These are phyloP conservation scores for Cyclura pinguis DNA, from an alignment of 2,797 vertebrate genomes.

Conservation along the genomic window DNA sequence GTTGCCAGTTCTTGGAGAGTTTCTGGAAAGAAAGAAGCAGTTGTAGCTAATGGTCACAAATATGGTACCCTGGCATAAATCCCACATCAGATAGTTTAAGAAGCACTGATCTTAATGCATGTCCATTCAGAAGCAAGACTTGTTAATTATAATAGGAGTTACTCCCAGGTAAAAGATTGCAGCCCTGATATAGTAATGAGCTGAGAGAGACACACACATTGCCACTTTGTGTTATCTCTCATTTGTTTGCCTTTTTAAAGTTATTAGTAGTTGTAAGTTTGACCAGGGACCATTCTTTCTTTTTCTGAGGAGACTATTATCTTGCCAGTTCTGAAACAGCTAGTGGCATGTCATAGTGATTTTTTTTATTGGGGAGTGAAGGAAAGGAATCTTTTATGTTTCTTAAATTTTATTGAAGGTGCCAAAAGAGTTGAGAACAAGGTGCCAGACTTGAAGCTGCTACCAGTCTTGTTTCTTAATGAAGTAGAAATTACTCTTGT, in stretches of 20 bases:
- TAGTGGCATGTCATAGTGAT: not conserved
- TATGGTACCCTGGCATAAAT: no score
- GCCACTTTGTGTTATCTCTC: not conserved
- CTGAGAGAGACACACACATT: not conserved
- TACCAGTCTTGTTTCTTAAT: slow-evolving; percentile 41
- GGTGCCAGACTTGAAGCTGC: slow-evolving; percentile 9
- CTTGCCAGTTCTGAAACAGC: not conserved
- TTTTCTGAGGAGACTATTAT: not conserved
- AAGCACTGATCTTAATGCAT: no score
- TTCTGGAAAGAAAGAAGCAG: no score
- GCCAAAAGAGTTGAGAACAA: slow-evolving; percentile 2
- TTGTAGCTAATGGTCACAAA: no score
- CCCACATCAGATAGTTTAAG: no score
- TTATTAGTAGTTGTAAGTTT: not conserved
- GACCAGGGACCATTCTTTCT: not conserved
- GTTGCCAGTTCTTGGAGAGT: no score
- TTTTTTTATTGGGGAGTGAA: not conserved
- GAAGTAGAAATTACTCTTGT: slow-evolving; percentile 31
- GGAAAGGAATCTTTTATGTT: not conserved
- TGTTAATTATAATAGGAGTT: not conserved
- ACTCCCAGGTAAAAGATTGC: not conserved
- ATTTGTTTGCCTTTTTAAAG: not conserved
- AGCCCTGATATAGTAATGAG: not conserved
- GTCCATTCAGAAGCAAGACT: not conserved
- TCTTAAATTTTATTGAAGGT: slow-evolving; percentile 21